Evolutionary conservation across 2,113 vertebrate genomes (phyloP).

Genomic region (Sapajus apella): DNA sequence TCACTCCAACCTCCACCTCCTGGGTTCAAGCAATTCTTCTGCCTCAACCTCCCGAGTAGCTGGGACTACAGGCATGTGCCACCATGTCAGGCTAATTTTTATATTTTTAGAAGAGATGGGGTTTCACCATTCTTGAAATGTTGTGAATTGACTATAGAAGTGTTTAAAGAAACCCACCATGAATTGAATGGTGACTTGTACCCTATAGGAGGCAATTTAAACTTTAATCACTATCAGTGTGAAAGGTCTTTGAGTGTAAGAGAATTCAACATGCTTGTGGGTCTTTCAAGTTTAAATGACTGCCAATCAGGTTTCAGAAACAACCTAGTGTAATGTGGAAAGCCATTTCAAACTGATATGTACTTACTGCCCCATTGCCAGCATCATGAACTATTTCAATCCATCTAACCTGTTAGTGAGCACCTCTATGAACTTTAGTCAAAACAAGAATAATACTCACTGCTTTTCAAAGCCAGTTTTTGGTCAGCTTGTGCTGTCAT

Average conservation of each 20-base stretch:
- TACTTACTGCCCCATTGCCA: slow-evolving; percentile 2
- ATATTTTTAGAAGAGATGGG: too few relatives aligned
- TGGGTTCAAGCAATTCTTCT: too few relatives aligned
- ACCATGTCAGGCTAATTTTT: too few relatives aligned
- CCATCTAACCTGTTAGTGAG: background rate
- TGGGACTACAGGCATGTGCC: too few relatives aligned
- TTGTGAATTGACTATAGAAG: background rate
- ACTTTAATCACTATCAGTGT: slow-evolving; percentile 67
- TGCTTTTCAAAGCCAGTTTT: background rate
- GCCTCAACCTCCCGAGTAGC: too few relatives aligned
- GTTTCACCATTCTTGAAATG: background rate
- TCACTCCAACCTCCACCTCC: too few relatives aligned
- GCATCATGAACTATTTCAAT: slow-evolving; percentile 38
- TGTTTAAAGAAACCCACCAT: slow-evolving; percentile 47
- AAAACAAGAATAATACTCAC: slow-evolving; percentile 13
- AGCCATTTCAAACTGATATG: slow-evolving; percentile 53
- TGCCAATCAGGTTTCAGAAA: slow-evolving; percentile 69
- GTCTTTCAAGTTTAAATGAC: slow-evolving; percentile 75
- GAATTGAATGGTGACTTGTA: slow-evolving; percentile 6
- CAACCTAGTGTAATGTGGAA: slow-evolving; percentile 42
- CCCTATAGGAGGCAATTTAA: slow-evolving; percentile 65
- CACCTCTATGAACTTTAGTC: slow-evolving; percentile 33
- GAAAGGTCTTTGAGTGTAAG: slow-evolving; percentile 72
- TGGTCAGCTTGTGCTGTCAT: background rate
- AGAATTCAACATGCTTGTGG: slow-evolving; percentile 60